phyloP scores from a whole-genome alignment of 2,113 vertebrate species.

The Tragelaphus strepsiceros region DNA sequence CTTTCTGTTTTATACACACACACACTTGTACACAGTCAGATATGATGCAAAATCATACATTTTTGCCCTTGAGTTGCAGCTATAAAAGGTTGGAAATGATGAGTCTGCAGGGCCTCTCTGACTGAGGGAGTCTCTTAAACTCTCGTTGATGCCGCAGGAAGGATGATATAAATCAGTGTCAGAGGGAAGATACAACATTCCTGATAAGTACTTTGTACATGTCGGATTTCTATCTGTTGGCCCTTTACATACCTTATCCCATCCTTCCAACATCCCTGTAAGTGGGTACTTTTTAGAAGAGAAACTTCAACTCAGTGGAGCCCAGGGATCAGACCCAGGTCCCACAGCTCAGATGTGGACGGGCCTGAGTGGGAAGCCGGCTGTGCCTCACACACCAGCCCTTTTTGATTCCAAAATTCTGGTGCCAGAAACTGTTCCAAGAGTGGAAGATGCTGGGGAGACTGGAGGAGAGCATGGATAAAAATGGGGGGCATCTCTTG shows the following conservation, averaged over 20 bases:
- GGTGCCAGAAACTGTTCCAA: neutral
- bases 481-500: too few relatives aligned
- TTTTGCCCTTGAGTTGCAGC: neutral
- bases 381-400: neutral
- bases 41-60: neutral
- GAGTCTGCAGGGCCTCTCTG: neutral
- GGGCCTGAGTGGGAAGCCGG: neutral
- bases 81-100: neutral
- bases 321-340: neutral
- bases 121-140: neutral
- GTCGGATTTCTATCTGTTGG: neutral
- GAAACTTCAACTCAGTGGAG: neutral
- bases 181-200: neutral
- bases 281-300: neutral
- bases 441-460: neutral
- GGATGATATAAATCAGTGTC: neutral
- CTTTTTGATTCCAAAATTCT: neutral
- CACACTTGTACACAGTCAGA: neutral
- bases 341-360: neutral
- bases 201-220: neutral
- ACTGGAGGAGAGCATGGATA: neutral
- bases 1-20: neutral
- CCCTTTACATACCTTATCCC: neutral
- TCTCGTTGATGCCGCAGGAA: rapidly evolving
- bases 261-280: neutral